Conservation (phyloP, 1,140 invertebrate genomes). For the Drosophila pandora region DNA sequence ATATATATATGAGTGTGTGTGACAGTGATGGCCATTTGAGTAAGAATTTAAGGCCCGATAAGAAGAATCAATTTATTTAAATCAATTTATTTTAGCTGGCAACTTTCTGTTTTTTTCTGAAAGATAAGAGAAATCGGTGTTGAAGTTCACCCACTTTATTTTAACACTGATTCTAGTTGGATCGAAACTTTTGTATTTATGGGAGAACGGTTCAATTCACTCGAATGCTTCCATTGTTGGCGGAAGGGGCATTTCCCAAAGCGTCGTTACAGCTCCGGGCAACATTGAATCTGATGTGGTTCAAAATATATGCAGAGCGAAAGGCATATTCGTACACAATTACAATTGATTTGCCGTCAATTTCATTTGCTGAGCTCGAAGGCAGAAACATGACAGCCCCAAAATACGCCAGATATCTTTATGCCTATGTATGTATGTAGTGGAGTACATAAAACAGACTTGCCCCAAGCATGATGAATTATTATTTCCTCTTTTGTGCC, state of each 20-base stretch:
- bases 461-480: conserved; percentile 72
- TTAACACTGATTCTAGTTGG: conserved; percentile 14
- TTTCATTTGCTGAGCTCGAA: conserved; percentile 61
- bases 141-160: background rate
- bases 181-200: conserved; percentile 30
- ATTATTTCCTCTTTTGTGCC: conserved; percentile 42
- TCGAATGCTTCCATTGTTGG: conserved; percentile 67
- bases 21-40: conserved; percentile 30
- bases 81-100: background rate
- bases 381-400: conserved; percentile 39
- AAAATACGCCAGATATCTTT: conserved; percentile 25
- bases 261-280: conserved; percentile 2
- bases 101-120: background rate
- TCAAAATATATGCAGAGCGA: conserved; percentile 37
- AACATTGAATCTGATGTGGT: conserved; percentile 55
- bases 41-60: conserved; percentile 13
- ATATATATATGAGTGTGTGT: background rate
- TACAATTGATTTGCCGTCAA: conserved; percentile 82
- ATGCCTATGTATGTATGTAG: background rate
- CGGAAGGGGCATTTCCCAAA: background rate
- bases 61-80: conserved; percentile 16
- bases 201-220: conserved; percentile 54
- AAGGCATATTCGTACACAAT: conserved; percentile 39
- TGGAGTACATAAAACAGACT: conserved; percentile 37
- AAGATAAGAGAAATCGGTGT: background rate